Evolutionary conservation across 2,888 invertebrate genomes (phyloP).

Genomic region (Eilema griseolum): DNA sequence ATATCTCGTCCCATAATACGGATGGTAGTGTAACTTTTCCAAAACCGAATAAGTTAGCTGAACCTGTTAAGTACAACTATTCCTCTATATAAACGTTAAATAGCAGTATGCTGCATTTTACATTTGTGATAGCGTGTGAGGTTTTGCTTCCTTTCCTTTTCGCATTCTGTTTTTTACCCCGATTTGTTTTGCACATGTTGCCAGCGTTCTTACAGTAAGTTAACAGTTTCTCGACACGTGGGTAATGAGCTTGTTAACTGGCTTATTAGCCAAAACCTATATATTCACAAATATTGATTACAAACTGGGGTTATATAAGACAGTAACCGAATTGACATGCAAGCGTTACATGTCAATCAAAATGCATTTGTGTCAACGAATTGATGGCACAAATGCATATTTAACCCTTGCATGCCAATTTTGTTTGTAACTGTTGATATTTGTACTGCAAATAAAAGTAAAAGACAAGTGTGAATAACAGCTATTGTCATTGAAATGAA

Average conservation of each 20-base stretch:
- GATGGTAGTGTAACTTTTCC: no score
- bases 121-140: not conserved
- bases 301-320: not conserved
- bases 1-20: no score
- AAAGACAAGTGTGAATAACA: not conserved
- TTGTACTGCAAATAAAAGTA: not conserved
- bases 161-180: not conserved
- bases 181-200: not conserved
- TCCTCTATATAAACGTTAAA: not conserved
- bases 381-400: conserved; percentile 34
- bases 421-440: not conserved
- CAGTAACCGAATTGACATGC: conserved; percentile 12
- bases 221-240: not conserved
- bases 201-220: not conserved
- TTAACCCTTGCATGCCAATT: conserved; percentile 28
- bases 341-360: conserved; percentile 26
- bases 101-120: not conserved
- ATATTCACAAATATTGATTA: not conserved
- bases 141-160: not conserved
- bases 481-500: not conserved
- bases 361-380: conserved; percentile 14
- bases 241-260: not conserved
- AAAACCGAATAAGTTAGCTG: no score
- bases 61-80: not conserved
- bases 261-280: not conserved